Conservation (phyloP, 35 echinoderm and acorn worm species). For the Heliocidaris erythrogramma region DNA sequence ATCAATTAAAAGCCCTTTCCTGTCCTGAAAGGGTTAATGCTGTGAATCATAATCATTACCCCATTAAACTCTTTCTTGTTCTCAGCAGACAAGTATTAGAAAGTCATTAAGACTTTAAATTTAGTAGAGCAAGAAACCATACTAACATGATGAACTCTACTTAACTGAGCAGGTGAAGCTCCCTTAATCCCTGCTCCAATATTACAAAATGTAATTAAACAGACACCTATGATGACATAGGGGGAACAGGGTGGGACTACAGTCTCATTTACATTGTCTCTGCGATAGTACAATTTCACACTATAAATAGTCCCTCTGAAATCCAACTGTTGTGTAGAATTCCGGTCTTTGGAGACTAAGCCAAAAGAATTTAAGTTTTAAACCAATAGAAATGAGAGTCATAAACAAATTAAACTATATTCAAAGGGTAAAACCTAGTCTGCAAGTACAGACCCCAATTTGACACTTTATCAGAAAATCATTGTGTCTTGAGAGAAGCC, state of each 20-base stretch:
- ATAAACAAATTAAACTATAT: too few species aligned
- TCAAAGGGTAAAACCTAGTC: too few species aligned
- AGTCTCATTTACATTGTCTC: neutral
- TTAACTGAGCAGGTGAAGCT: neutral
- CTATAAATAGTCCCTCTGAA: neutral
- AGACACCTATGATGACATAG: neutral
- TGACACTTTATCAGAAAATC: too few species aligned
- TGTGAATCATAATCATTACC: too few species aligned
- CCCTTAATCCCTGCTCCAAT: neutral
- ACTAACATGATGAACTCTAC: neutral
- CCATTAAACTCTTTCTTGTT: neutral
- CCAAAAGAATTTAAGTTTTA: neutral
- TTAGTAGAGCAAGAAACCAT: neutral
- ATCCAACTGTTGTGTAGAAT: neutral
- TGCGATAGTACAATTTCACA: neutral
- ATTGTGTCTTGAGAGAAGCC: too few species aligned
- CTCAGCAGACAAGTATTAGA: neutral
- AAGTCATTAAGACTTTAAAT: neutral
- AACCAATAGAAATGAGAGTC: neutral
- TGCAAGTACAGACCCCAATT: too few species aligned
- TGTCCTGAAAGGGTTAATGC: too few species aligned
- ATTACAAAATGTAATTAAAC: neutral
- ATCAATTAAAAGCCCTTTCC: too few species aligned
- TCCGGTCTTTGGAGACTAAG: neutral
- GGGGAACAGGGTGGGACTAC: neutral